Base-by-base conservation (phyloP, 2,888 invertebrate species). In the Lochmaea crataegi region DNA sequence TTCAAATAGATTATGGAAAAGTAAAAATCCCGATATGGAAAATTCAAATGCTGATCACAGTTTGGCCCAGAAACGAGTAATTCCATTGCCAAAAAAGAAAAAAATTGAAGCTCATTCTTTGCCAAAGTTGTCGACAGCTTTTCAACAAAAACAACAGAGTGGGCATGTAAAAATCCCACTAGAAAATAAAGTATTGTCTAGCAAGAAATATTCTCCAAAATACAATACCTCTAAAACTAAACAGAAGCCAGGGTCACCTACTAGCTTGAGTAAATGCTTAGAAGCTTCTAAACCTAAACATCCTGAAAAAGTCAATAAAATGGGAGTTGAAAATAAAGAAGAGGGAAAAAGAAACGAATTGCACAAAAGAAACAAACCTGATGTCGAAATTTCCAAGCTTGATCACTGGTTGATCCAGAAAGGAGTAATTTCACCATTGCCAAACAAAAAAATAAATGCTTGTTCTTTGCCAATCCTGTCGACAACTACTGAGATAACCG, bases 1-100 rank as follows among this genome's bases (percentile, higher is more conserved):
- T 45, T 56, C 41, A 11, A 70, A 63, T 32, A 61, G 48, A 67
- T 12, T 58, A 58, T 14, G 61, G 12, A 73, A 63, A 70, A 65
- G 45, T 12, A 67, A 63, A 63, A 42, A 22, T 6, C 12, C 61
- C 45, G 38, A 32, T 22, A 38, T 60, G 3, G 5, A 63, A 22
- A 16, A 67, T 41, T 12, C 16, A 6, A 69, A 65, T 22, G 22
- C 70, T 38, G 73, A 73, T 67, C 48, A 61, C 12, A 69, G 61
- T 53, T 32, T 69, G 38, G 18, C 14, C 42, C 14, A 64, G 18
- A 48, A 66, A 38, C 41, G 48, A 57, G 38, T 65, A 45, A 22
- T 38, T 38, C 18, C n/a, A 42, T 38, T 14, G 5, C 18, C 51
- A 67, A 38, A 9, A 32, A 45, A 41, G 11, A 18, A 18, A 58